Conservation (phyloP, 2,797 vertebrate species). For the Eulemur albifrons region DNA sequence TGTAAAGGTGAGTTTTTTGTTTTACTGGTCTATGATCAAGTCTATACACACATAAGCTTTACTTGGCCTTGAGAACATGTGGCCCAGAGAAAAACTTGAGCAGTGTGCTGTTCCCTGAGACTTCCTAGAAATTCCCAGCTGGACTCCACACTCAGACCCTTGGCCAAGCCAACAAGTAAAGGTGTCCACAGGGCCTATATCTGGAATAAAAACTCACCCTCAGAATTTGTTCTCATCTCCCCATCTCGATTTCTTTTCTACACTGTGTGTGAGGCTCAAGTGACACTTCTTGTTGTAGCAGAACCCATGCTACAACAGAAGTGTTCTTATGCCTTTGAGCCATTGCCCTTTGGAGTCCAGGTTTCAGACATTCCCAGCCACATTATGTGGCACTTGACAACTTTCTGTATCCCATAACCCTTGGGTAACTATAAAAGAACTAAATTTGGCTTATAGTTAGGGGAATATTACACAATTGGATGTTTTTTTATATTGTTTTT, state of each 20-base stretch:
- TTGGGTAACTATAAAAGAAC: background rate
- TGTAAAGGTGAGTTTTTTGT: background rate
- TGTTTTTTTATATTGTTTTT: constrained; percentile 6
- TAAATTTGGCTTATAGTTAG: background rate
- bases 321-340: background rate
- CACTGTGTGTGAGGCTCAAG: background rate
- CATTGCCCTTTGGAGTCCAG: background rate
- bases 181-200: background rate
- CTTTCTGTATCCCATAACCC: background rate
- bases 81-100: background rate
- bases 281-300: background rate
- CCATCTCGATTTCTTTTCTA: background rate
- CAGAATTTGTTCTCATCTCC: background rate
- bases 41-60: background rate
- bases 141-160: background rate
- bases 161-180: background rate
- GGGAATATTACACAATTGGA: background rate
- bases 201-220: background rate
- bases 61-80: background rate
- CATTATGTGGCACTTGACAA: background rate
- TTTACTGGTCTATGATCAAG: background rate
- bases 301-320: too few relatives aligned
- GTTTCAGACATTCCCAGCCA: background rate
- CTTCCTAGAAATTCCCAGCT: background rate
- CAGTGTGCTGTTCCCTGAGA: background rate